These are phyloP conservation scores for Dermochelys coriacea DNA, from an alignment of 2,797 vertebrate species.

Conservation along the genomic window DNA sequence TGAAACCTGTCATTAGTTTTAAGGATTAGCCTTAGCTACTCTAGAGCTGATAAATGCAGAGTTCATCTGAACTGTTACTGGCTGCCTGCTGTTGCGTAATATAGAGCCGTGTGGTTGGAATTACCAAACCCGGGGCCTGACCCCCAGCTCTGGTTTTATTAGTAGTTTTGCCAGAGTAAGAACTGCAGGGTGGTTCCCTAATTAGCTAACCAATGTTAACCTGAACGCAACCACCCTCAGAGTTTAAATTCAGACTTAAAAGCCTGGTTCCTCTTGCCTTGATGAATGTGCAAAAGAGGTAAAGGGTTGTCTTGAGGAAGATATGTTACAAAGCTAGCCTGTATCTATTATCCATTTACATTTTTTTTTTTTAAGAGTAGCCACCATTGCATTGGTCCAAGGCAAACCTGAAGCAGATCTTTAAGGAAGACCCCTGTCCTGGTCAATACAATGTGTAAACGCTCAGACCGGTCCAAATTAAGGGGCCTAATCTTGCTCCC, in stretches of 20 bases:
- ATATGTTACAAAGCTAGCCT: background rate
- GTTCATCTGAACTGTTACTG: fast-evolving
- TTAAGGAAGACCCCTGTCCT: background rate
- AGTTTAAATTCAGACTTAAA: background rate
- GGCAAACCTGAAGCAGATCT: background rate
- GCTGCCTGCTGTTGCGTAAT: too few relatives aligned
- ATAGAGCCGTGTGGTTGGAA: background rate
- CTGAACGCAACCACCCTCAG: too few relatives aligned
- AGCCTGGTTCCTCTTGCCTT: background rate
- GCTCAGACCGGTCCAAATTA: background rate
- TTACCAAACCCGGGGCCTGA: background rate
- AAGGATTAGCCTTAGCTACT: fast-evolving
- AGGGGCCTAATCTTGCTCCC: background rate
- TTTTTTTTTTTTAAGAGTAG: background rate
- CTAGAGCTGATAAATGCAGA: fast-evolving
- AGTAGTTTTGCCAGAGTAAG: fast-evolving
- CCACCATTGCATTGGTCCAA: background rate
- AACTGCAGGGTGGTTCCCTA: fast-evolving
- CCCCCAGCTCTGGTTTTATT: fast-evolving
- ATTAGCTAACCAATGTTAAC: fast-evolving
- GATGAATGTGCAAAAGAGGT: background rate
- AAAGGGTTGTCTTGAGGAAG: background rate
- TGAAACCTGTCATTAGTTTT: too few relatives aligned
- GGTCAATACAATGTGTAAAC: background rate
- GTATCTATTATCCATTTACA: background rate